Evolutionary conservation across 35 echinoderm and acorn worm species (phyloP).

Genomic region (Holothuria glaberrima): DNA sequence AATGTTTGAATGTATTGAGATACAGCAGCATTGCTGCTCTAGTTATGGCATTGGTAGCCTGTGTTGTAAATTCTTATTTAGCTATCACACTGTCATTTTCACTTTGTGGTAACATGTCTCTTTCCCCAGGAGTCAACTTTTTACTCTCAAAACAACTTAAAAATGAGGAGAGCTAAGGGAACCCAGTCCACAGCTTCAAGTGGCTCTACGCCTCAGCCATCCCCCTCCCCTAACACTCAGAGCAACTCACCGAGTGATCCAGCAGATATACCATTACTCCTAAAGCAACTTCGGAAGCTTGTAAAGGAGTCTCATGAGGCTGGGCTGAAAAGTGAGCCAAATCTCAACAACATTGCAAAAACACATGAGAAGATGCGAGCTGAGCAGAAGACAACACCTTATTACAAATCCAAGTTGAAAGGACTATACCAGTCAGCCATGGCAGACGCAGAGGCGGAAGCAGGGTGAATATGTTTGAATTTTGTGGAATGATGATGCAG

Average conservation of each 20-base stretch:
- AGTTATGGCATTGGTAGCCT: neutral
- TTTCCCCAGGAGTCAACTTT: neutral
- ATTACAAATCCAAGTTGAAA: conserved; percentile 87
- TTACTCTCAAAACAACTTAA: neutral
- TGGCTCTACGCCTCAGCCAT: conserved; percentile 49
- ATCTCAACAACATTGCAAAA: conserved; percentile 78
- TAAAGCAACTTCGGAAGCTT: conserved; percentile 14
- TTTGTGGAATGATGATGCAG: too few relatives aligned
- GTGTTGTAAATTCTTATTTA: neutral
- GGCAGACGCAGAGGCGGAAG: conserved; percentile 87
- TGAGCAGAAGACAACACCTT: conserved; percentile 85
- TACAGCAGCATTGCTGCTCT: too few relatives aligned
- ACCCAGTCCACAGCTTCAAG: neutral
- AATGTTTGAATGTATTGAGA: too few relatives aligned
- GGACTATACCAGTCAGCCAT: conserved; percentile 85
- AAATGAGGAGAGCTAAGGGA: conserved; percentile 27
- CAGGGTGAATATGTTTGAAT: conserved; percentile 70
- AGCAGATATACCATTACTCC: conserved; percentile 34
- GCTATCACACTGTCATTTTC: neutral
- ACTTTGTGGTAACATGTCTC: neutral
- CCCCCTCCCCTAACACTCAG: neutral
- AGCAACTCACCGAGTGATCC: neutral
- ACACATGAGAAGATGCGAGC: conserved; percentile 90
- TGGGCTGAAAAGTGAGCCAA: conserved; percentile 63
- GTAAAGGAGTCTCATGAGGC: conserved; percentile 55